Conservation (phyloP, 2,888 invertebrate species). For the Petrolisthes manimaculis region DNA sequence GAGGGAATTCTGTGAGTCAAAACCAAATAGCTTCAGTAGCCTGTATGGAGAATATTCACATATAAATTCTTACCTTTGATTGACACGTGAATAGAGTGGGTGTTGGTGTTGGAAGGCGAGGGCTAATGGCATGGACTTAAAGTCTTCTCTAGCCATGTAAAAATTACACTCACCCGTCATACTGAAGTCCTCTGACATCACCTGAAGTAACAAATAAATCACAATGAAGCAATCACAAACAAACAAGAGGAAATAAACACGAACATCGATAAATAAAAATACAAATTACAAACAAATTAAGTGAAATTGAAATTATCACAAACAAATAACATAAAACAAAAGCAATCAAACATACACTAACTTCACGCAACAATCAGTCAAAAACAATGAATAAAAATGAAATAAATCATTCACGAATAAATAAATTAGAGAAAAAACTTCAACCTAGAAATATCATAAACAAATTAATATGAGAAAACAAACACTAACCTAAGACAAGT, state of each 20-base stretch:
- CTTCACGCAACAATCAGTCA: background rate
- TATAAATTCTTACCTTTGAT: constrained; percentile 17
- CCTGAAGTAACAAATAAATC: constrained; percentile 12
- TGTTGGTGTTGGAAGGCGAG: constrained; percentile 52
- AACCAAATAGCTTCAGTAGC: background rate
- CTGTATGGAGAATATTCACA: background rate
- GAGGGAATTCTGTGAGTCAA: background rate
- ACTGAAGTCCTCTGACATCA: constrained; percentile 57
- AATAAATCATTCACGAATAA: background rate
- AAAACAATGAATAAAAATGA: background rate
- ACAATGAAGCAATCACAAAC: no score
- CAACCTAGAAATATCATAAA: background rate
- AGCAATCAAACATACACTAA: no score
- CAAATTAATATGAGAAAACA: background rate
- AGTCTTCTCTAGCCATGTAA: constrained; percentile 56
- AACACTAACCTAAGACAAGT: background rate
- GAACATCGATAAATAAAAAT: no score
- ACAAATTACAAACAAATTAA: no score
- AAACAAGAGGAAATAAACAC: no score
- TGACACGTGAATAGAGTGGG: constrained; percentile 29
- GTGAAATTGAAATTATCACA: no score
- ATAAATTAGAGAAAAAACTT: background rate
- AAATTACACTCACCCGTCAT: constrained; percentile 40
- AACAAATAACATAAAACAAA: no score
- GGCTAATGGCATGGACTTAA: constrained; percentile 52